Evolutionary conservation across 2,113 vertebrate genomes (phyloP).

Genomic region (Colaptes auratus): DNA sequence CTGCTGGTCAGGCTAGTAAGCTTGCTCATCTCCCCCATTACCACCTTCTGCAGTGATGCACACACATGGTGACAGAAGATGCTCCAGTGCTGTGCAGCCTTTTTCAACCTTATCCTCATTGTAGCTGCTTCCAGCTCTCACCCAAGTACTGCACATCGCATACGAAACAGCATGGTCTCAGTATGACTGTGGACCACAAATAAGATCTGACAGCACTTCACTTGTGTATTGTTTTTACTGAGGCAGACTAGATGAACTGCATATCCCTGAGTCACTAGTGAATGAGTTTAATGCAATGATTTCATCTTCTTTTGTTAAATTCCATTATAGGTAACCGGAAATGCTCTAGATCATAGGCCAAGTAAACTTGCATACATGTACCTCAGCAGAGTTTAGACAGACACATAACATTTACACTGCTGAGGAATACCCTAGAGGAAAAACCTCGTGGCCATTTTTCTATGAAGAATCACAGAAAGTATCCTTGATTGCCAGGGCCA

Average conservation of each 20-base stretch:
- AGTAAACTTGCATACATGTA: neutral
- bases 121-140: neutral
- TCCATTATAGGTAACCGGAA: neutral
- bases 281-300: neutral
- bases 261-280: neutral
- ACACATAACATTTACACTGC: neutral
- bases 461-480: neutral
- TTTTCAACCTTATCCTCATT: neutral
- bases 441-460: neutral
- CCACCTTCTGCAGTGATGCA: neutral
- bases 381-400: neutral
- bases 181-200: fast-evolving
- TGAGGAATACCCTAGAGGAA: neutral
- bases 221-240: neutral
- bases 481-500: neutral
- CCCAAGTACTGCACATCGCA: neutral
- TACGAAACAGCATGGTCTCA: neutral
- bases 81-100: neutral
- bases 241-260: neutral
- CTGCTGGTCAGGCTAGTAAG: neutral
- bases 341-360: neutral
- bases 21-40: neutral
- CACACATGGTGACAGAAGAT: neutral
- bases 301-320: neutral
- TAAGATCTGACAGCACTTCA: neutral